A percentile compares a stretch with the other conserved stretches of the same genome.
Evolutionary conservation across 2,888 invertebrate genomes (phyloP).

Genomic region (Diarsia dahlii): DNA sequence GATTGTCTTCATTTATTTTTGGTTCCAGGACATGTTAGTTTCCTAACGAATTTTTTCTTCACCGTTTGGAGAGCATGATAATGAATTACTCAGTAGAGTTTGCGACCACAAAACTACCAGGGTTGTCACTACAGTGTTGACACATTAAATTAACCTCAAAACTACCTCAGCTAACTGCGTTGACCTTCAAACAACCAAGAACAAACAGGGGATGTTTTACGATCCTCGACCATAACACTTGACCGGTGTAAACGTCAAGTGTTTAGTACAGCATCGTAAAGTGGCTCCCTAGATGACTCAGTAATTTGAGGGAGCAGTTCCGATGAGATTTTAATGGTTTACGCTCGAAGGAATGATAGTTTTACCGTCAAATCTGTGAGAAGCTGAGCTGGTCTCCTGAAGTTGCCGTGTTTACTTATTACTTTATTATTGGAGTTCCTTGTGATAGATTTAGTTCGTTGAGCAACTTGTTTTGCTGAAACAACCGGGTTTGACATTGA

Average conservation of each 20-base stretch:
- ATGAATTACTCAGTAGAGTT: too few relatives aligned
- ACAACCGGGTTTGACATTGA: too few relatives aligned
- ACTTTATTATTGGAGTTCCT: too few relatives aligned
- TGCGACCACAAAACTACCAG: neutral
- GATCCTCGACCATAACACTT: conserved; percentile 19
- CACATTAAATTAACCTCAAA: neutral
- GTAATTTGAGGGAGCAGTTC: conserved; percentile 33
- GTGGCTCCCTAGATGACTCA: conserved; percentile 28
- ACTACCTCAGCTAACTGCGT: neutral
- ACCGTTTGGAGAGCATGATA: too few relatives aligned
- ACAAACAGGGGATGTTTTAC: conserved; percentile 26
- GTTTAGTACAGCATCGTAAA: conserved; percentile 34
- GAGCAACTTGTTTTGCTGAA: neutral
- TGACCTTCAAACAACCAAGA: conserved; percentile 7
- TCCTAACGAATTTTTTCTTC: too few relatives aligned
- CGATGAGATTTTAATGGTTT: conserved; percentile 19
- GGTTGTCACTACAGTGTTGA: neutral
- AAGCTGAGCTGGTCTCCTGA: neutral
- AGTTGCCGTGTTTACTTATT: neutral
- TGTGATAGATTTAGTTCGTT: neutral
- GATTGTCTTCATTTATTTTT: too few relatives aligned
- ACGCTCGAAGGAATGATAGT: conserved; percentile 5
- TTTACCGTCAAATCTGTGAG: neutral
- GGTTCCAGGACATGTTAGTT: too few relatives aligned
- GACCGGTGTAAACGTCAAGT: conserved; percentile 12